Evolutionary conservation across 2,113 vertebrate species (phyloP), one percentile per base, ranked within the genome.

Genomic region (Pelmatolapia mariae): DNA sequence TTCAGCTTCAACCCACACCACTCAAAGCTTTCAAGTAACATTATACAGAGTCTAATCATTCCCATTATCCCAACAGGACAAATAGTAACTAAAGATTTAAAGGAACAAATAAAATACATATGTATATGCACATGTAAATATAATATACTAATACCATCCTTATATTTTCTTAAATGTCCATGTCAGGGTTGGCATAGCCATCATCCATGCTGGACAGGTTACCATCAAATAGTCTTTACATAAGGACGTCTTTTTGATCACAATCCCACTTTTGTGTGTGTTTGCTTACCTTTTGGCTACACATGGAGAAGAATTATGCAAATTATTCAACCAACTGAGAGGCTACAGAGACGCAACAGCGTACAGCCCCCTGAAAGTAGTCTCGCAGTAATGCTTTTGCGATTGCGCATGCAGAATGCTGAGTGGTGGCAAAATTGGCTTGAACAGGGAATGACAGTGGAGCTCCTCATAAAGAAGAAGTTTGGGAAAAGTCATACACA

Each of bases 321-420:
- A 78, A n/a, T 78, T 52, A 78, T 78, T 78, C 45, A 78, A 50
- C 43, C 43, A 78, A 29, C 26, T 50, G 16, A 52, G 73, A 31
- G 18, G 73, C 18, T 52, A 33, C 45, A 78, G 7, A 33, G 26
- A 78, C 0, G 10, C 3, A 33, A 2, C 11, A 52, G 73, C 1
- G 2, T 52, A 18, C 71, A 29, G 40, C 6, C 15, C 5, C 15
- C 9, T 76, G 68, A 76, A 29, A 29, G 43, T 0, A 50, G 43
- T 78, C 10, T 19, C 9, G 10, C 16, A 76, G 26, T 19, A 29
- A 50, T 31, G 26, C 18, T 29, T 50, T 50, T 78, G 16, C 4
- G 1, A 68, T 1, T 29, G 40, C 2, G 0, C 26, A 6, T 1
- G 26, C 1, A 47, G 73, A 78, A 13, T 78, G 3, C 45, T 0